phyloP scores from a whole-genome alignment of 1,140 invertebrate species.

The Heliconius eleuchia region DNA sequence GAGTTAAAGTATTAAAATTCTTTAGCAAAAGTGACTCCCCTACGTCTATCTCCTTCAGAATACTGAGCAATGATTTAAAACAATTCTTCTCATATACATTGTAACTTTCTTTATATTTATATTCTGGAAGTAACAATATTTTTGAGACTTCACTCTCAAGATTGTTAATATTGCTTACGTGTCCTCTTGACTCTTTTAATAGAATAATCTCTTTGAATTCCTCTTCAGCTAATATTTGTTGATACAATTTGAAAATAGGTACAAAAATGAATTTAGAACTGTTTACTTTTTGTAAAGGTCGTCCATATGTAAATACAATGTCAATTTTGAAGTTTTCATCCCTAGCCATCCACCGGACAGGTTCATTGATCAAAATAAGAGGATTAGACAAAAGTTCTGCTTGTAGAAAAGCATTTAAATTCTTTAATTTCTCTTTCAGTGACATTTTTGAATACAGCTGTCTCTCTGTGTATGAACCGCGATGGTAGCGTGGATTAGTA shows the following conservation, averaged over 20 bases:
- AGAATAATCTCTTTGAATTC: conserved; percentile 64
- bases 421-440: conserved; percentile 74
- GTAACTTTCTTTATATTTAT: conserved; percentile 56
- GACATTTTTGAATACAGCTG: conserved; percentile 75
- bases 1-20: conserved; percentile 69
- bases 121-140: conserved; percentile 53
- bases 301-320: conserved; percentile 63
- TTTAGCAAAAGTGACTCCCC: conserved; percentile 62
- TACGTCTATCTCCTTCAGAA: conserved; percentile 50
- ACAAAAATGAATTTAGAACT: conserved; percentile 78
- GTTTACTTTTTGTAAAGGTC: conserved; percentile 66
- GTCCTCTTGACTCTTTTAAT: conserved; percentile 44
- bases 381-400: conserved; percentile 64
- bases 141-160: conserved; percentile 49
- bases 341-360: conserved; percentile 55
- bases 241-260: conserved; percentile 74
- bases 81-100: conserved; percentile 67
- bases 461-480: conserved; percentile 80
- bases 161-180: conserved; percentile 41
- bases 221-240: conserved; percentile 69
- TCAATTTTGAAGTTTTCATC: conserved; percentile 49
- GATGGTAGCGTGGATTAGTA: conserved; percentile 73
- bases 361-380: conserved; percentile 62
- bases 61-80: conserved; percentile 57
- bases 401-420: conserved; percentile 62